Conservation (phyloP, 2,113 vertebrate species). For the Bombycilla garrulus region DNA sequence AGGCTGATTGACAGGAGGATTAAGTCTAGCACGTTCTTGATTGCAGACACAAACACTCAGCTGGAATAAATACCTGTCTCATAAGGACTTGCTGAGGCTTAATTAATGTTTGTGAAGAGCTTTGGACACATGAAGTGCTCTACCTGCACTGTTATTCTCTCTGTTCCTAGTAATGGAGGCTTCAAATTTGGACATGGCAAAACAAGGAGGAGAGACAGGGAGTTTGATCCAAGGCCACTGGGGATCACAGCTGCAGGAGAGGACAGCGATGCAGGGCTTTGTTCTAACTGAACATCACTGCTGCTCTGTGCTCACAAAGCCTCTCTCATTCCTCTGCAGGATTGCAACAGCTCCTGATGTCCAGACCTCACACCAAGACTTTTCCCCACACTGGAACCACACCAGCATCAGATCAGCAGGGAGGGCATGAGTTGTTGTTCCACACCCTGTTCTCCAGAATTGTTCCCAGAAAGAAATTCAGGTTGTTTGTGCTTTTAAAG, state of each 20-base stretch:
- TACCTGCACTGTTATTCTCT: neutral
- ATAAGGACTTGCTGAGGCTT: neutral
- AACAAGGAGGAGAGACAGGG: neutral
- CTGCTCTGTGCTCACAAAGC: neutral
- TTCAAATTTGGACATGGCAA: neutral
- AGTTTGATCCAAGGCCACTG: neutral
- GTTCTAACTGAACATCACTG: accelerated
- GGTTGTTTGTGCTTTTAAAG: neutral
- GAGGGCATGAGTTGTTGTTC: neutral
- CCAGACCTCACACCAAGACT: neutral
- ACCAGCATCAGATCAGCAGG: neutral
- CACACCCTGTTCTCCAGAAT: neutral
- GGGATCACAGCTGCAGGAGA: neutral
- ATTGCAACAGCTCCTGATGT: neutral
- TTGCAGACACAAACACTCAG: constrained; percentile 28
- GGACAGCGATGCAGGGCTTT: neutral
- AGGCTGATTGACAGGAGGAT: constrained; percentile 4
- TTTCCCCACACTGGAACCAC: neutral
- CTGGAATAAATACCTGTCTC: constrained; percentile 22
- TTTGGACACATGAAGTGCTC: neutral
- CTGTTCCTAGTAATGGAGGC: accelerated
- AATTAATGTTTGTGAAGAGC: neutral
- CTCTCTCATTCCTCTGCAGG: neutral
- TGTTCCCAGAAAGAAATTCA: neutral
- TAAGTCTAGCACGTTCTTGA: neutral